Evolutionary conservation across 2,797 vertebrate species (phyloP).

Genomic region (Botia kubotai): DNA sequence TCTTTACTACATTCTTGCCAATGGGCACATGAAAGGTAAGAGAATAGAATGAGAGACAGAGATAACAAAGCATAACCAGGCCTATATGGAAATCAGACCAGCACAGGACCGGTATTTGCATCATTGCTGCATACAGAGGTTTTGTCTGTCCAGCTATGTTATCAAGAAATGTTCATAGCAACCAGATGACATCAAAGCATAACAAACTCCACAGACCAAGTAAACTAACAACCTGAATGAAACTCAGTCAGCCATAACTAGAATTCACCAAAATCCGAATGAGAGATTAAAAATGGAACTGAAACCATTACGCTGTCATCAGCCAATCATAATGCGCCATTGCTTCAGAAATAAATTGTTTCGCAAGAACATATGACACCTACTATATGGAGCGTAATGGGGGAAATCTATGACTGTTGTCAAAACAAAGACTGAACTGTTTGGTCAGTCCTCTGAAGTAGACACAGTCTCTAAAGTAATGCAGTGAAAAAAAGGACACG

Average conservation of each 20-base stretch:
- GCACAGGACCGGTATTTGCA: slow-evolving; percentile 20
- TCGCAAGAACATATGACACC: slow-evolving; percentile 9
- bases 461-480: slow-evolving; percentile 41
- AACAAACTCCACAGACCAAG: neutral
- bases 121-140: neutral
- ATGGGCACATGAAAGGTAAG: neutral
- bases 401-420: slow-evolving; percentile 66
- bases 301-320: neutral
- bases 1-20: neutral
- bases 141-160: neutral
- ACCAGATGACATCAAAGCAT: slow-evolving; percentile 3
- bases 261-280: neutral
- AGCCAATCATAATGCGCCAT: slow-evolving; percentile 6
- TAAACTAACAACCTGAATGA: neutral
- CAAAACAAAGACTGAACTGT: slow-evolving; percentile 75
- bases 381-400: slow-evolving; percentile 64
- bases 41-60: slow-evolving; percentile 8
- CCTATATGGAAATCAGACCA: slow-evolving; percentile 1
- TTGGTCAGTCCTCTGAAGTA: slow-evolving; percentile 64
- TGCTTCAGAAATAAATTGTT: slow-evolving; percentile 1
- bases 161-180: neutral
- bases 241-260: neutral
- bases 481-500: slow-evolving; percentile 52
- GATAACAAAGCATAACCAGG: neutral
- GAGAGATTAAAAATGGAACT: slow-evolving; percentile 29